A percentile compares a stretch with the other conserved stretches of the same genome.
Evolutionary conservation across 2,888 invertebrate genomes (phyloP).

Genomic region (Hypomecis atomaria): DNA sequence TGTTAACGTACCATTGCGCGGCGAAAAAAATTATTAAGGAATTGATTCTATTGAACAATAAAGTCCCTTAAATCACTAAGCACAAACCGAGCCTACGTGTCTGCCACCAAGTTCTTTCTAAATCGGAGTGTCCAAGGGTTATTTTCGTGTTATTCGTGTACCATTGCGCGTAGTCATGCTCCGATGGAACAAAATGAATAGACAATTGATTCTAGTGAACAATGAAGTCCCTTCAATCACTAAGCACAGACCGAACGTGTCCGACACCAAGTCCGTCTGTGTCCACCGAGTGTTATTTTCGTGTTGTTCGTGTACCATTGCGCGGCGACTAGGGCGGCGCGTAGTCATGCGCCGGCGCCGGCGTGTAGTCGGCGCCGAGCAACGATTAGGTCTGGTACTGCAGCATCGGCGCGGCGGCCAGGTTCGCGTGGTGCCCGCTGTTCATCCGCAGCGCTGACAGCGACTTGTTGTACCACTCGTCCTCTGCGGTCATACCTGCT

Average conservation of each 20-base stretch:
- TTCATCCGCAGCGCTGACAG: conserved; percentile 98
- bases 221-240: too few species aligned
- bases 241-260: not conserved
- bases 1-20: conserved; percentile 32
- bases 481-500: conserved; percentile 95
- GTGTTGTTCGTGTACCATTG: conserved; percentile 25
- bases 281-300: not conserved
- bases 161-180: conserved; percentile 70
- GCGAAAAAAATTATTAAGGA: conserved; percentile 10
- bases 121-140: not conserved
- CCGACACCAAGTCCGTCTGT: not conserved
- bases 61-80: too few species aligned
- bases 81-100: not conserved
- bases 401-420: conserved; percentile 97
- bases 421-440: conserved; percentile 96
- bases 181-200: conserved; percentile 55
- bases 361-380: conserved; percentile 81
- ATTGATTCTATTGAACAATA: too few species aligned
- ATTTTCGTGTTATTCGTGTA: conserved; percentile 8
- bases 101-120: not conserved
- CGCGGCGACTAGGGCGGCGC: conserved; percentile 68
- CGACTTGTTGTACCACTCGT: conserved; percentile 99
- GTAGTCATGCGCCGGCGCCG: conserved; percentile 81
- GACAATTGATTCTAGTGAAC: too few species aligned
- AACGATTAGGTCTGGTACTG: conserved; percentile 98